Evolutionary conservation across 2,797 vertebrate genomes (phyloP).

Genomic region (Decapterus maruadsi): DNA sequence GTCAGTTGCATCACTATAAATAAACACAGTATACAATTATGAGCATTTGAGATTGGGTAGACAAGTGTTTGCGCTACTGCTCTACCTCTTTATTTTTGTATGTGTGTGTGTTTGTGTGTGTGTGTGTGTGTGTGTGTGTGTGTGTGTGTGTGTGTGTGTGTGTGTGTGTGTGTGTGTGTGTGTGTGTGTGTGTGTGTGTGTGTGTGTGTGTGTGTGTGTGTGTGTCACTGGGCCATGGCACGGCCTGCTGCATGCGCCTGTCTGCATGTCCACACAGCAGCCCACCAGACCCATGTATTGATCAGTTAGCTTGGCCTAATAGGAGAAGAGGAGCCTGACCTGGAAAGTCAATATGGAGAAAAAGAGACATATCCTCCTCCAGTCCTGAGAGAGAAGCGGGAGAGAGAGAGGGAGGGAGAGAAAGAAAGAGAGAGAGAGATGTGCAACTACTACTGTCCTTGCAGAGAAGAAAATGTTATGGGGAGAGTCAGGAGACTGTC

Average conservation of each 20-base stretch:
- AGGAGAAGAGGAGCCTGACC: slow-evolving; percentile 83
- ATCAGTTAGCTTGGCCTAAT: slow-evolving; percentile 87
- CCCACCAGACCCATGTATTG: slow-evolving; percentile 83
- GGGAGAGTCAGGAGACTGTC: slow-evolving; percentile 37
- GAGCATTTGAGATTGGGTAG: neutral
- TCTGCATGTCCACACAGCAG: slow-evolving; percentile 78
- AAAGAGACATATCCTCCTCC: slow-evolving; percentile 81
- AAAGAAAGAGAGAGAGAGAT: neutral
- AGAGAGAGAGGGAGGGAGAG: slow-evolving; percentile 19
- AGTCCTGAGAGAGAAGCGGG: slow-evolving; percentile 65
- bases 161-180: slow-evolving; percentile 44
- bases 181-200: slow-evolving; percentile 30
- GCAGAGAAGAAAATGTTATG: slow-evolving; percentile 36
- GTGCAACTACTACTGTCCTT: slow-evolving; percentile 34
- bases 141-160: slow-evolving; percentile 52
- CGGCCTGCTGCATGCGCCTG: slow-evolving; percentile 64
- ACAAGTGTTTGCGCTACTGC: neutral
- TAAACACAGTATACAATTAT: neutral
- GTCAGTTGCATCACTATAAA: neutral
- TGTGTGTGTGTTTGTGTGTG: slow-evolving; percentile 42
- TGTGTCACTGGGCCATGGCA: slow-evolving; percentile 59
- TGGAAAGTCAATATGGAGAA: slow-evolving; percentile 85
- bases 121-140: slow-evolving; percentile 49
- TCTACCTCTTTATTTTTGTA: neutral
- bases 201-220: slow-evolving; percentile 45